Conservation (phyloP, 1,140 invertebrate species). For the Drosophila gunungcola region DNA sequence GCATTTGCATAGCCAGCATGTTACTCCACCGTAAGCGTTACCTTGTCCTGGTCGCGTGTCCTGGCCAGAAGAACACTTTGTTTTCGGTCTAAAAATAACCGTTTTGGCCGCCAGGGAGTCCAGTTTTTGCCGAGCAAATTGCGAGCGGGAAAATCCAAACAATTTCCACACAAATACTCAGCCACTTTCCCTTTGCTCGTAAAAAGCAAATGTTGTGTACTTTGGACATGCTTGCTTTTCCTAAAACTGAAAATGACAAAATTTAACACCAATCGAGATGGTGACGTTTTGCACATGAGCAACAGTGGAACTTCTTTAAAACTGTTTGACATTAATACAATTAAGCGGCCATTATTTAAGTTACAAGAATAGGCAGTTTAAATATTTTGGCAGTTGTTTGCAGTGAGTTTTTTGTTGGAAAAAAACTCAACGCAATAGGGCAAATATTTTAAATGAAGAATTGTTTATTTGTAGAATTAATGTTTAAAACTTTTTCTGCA, state of each 20-base stretch:
- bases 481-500: too few relatives aligned
- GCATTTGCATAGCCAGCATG: slow-evolving; percentile 62
- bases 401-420: too few relatives aligned
- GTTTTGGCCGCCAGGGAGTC: slow-evolving; percentile 42
- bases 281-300: background rate
- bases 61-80: slow-evolving; percentile 49
- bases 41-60: slow-evolving; percentile 51
- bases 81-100: slow-evolving; percentile 67
- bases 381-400: too few relatives aligned
- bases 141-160: slow-evolving; percentile 45
- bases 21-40: slow-evolving; percentile 16
- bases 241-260: slow-evolving; percentile 37
- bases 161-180: slow-evolving; percentile 28
- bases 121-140: slow-evolving; percentile 21
- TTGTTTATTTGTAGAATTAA: too few relatives aligned
- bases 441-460: too few relatives aligned
- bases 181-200: slow-evolving; percentile 2
- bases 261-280: slow-evolving; percentile 27
- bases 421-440: too few relatives aligned
- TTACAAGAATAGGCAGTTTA: too few relatives aligned
- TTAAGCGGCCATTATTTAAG: too few relatives aligned
- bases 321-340: too few relatives aligned
- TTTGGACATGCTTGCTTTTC: slow-evolving; percentile 12
- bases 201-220: slow-evolving; percentile 42
- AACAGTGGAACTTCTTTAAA: background rate